Evolutionary conservation across 1,140 invertebrate species (phyloP).

Genomic region (Caenorhabditis tropicalis): DNA sequence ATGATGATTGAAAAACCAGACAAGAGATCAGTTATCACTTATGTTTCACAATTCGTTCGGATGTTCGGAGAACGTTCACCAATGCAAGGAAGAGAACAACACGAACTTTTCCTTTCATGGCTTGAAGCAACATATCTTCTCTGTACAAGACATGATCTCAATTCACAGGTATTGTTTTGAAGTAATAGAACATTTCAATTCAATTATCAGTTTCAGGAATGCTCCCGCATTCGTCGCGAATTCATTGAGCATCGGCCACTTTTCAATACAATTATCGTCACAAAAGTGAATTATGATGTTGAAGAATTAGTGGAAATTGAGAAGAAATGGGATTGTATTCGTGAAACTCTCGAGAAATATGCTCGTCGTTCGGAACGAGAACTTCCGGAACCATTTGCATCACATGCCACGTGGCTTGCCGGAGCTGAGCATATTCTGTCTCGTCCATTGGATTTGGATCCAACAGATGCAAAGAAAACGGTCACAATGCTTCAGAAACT

Average conservation of each 20-base stretch:
- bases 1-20: constrained; percentile 95
- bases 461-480: constrained; percentile 46
- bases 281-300: constrained; percentile 50
- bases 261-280: constrained; percentile 53
- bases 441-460: constrained; percentile 40
- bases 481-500: constrained; percentile 33
- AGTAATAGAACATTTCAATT: background rate
- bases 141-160: constrained; percentile 35
- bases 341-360: constrained; percentile 47
- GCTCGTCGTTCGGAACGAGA: constrained; percentile 15
- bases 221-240: constrained; percentile 50
- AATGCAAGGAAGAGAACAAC: constrained; percentile 43
- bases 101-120: constrained; percentile 41
- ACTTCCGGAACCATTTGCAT: constrained; percentile 52
- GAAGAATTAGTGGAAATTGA: constrained; percentile 50
- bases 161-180: background rate
- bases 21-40: constrained; percentile 98
- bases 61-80: constrained; percentile 44
- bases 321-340: constrained; percentile 48
- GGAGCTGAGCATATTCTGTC: constrained; percentile 52
- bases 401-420: constrained; percentile 47
- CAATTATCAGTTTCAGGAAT: constrained; percentile 3
- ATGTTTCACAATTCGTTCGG: constrained; percentile 96
- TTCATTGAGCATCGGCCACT: constrained; percentile 50
- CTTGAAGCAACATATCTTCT: constrained; percentile 46